Evolutionary conservation across 2,888 invertebrate genomes (phyloP), one percentile per base, ranked within the genome.

Genomic region (Eilema sororculum): DNA sequence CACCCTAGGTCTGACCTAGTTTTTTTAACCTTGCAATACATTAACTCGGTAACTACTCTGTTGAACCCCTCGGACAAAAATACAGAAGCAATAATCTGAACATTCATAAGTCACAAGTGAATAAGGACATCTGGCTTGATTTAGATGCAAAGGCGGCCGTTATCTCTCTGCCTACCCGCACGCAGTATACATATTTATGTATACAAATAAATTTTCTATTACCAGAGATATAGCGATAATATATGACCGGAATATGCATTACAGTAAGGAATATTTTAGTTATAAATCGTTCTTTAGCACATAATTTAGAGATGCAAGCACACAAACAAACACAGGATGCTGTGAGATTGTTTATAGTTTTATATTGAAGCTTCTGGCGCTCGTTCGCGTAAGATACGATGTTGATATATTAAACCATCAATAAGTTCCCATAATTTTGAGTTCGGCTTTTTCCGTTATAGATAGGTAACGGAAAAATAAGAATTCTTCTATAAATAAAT

Each of bases 251-350:
- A 59, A 41, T 66, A 66, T 66, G 66, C 66, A 66, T 59, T 41
- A 68, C 41, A 20, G 22, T 2, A 20, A 20, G 46, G 58, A 46
- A 69, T 60, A 65, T 60, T 65, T 52, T 52, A 24, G 28, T 52
- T 22, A 66, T 69, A 69, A 62, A 69, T 69, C 69, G 41, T 22
- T 69, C 66, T 13, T 12, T 66, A 52, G 28, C 28, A 69, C 56
- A 33, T 69, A 60, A 69, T 65, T 69, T 25, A 52, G 52, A 20
- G 65, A 62, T 59, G 59, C n/a, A 41, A 52, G 16, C 59, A 64
- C 71, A 70, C 66, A 67, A 79, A 75, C 66, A 77, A 77, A 70
- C 67, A 73, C 70, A 78, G 63, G 37, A 71, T 67, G 72, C 58
- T 63, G 69, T 52, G 65, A 58, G 61, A 65, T 65, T 61, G 63